Evolutionary conservation across 1,140 invertebrate species (phyloP).

Genomic region (Batillaria attramentaria): DNA sequence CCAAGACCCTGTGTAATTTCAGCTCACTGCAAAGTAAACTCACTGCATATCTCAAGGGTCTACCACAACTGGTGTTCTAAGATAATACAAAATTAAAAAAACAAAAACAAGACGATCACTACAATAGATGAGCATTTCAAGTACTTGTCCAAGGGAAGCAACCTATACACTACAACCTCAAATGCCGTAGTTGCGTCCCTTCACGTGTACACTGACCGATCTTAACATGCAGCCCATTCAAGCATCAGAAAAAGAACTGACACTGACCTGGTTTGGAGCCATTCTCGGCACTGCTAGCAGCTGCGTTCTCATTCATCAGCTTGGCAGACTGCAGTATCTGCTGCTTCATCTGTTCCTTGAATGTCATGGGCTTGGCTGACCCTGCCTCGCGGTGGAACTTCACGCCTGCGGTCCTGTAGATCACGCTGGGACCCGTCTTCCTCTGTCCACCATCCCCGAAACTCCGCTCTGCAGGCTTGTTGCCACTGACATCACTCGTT

Average conservation of each 20-base stretch:
- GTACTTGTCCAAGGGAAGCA: too few species aligned
- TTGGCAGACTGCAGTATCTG: conserved; percentile 58
- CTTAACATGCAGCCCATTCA: background rate
- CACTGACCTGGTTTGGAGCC: background rate
- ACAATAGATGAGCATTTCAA: too few species aligned
- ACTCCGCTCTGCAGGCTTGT: background rate
- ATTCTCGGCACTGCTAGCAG: conserved; percentile 17
- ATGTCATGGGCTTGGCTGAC: conserved; percentile 52
- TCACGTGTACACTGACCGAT: background rate
- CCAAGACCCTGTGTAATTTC: too few species aligned
- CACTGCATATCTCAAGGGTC: too few species aligned
- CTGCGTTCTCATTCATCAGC: conserved; percentile 45
- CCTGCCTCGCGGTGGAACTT: conserved; percentile 14
- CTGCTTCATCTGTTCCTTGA: conserved; percentile 66
- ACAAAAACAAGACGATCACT: too few species aligned
- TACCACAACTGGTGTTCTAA: too few species aligned
- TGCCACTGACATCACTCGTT: background rate
- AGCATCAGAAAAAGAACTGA: background rate
- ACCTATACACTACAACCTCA: too few species aligned
- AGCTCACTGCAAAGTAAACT: too few species aligned
- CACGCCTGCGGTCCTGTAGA: conserved; percentile 21
- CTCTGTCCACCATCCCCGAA: conserved; percentile 28
- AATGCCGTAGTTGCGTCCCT: too few species aligned
- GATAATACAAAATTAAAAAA: too few species aligned
- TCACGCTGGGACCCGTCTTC: conserved; percentile 43